Evolutionary conservation across 2,113 vertebrate genomes (phyloP), one percentile per base, ranked within the genome.

Genomic region (Trematocara variabile): DNA sequence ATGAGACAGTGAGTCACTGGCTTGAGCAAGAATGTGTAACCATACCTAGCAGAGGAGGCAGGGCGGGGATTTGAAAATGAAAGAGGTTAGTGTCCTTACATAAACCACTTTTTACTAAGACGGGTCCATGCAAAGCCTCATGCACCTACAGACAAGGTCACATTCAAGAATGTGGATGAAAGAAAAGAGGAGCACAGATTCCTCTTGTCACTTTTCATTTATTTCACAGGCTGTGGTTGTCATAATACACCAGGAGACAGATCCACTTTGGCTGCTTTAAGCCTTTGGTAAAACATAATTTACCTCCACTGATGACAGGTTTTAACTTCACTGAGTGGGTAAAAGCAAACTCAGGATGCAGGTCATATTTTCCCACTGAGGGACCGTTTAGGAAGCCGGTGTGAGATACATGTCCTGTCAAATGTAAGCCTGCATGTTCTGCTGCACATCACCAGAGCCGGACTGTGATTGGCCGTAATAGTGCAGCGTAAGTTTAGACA

Each of bases 391-490:
- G 73, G 63, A 75, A 48, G 73, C 22, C 77, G 28, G 55, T 11
- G 41, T 50, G 28, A 10, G 68, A 12, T 20, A 28, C 28, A 79
- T 54, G 75, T 10, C 65, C 65, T 28, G 75, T 80, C 79, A 82
- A 83, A 81, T 46, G 37, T 7, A 16, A 34, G 63, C 33, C 25
- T 44, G 52, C 56, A 5, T 54, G 22, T 33, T 55, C 50, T 53
- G 68, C 28, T 77, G 54, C 77, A 79, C 52, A 58, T 79, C 13
- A 37, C 60, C 77, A 63, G 48, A 86, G 65, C 48, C 4, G 2
- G 4, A 34, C 5, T 3, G 13, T 86, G 89, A 91, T n/a, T 91
- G 78, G 80, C 77, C 34, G 77, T 80, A 80, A 87, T 80, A 2
- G 39, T 14, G 33, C 28, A 63, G 82, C 52, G 60, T 88, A 65